Conservation (phyloP, 2,888 invertebrate species). For the Magallana nippona region DNA sequence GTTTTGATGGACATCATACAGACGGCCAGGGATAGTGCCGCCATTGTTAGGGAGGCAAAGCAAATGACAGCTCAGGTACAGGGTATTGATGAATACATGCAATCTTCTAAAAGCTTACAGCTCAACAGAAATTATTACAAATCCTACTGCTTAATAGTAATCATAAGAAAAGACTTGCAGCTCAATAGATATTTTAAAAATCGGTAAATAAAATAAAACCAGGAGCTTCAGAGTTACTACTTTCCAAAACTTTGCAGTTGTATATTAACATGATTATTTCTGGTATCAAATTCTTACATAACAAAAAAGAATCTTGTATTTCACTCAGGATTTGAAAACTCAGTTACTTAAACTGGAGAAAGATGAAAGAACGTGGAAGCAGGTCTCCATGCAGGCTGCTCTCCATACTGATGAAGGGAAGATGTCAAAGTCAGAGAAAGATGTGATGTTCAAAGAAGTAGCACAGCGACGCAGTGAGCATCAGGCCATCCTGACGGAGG, state of each 20-base stretch:
- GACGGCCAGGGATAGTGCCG: slow-evolving; percentile 51
- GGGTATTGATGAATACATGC: neutral
- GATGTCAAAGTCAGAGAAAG: slow-evolving; percentile 52
- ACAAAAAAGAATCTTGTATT: neutral
- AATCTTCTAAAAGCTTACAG: too few relatives aligned
- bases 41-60: slow-evolving; percentile 43
- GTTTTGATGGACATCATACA: slow-evolving; percentile 62
- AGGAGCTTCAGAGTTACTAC: too few relatives aligned
- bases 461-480: slow-evolving; percentile 61
- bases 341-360: slow-evolving; percentile 67
- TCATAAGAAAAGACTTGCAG: too few relatives aligned
- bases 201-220: too few relatives aligned
- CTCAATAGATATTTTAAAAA: too few relatives aligned
- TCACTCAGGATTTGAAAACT: slow-evolving; percentile 66
- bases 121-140: too few relatives aligned
- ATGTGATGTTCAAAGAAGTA: slow-evolving; percentile 58
- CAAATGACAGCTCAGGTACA: slow-evolving; percentile 53
- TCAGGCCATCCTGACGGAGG: slow-evolving; percentile 60
- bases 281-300: neutral
- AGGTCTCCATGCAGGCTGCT: slow-evolving; percentile 56
- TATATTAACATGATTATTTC: too few relatives aligned
- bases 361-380: slow-evolving; percentile 62
- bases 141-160: too few relatives aligned
- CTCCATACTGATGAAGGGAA: slow-evolving; percentile 52
- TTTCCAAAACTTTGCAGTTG: too few relatives aligned